These are phyloP conservation scores for Oophaga sylvatica DNA, from an alignment of 2,797 vertebrate species.

Conservation along the genomic window DNA sequence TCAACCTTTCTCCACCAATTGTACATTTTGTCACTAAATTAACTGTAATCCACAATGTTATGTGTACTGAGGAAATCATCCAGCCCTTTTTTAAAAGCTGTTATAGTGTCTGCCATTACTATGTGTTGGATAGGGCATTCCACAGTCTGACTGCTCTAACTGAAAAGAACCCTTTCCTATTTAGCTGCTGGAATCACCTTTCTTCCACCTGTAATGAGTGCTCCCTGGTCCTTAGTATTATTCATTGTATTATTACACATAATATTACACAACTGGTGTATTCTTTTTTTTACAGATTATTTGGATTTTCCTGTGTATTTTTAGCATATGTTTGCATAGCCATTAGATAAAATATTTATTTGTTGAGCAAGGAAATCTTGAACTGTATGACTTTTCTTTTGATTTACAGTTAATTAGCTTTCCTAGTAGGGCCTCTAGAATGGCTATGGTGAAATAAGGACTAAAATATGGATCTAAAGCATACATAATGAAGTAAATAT, in stretches of 20 bases:
- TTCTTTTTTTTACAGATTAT: background rate
- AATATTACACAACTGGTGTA: background rate
- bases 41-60: too few relatives aligned
- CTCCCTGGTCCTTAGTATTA: background rate
- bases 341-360: background rate
- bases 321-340: conserved; percentile 26
- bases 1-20: too few relatives aligned
- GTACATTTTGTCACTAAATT: too few relatives aligned
- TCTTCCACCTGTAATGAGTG: too few relatives aligned
- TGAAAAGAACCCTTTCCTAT: too few relatives aligned
- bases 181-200: too few relatives aligned
- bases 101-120: too few relatives aligned
- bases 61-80: too few relatives aligned
- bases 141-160: too few relatives aligned
- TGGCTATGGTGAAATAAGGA: background rate
- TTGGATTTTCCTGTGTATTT: background rate
- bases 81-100: too few relatives aligned
- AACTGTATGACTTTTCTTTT: conserved; percentile 19
- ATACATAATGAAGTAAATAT: too few relatives aligned
- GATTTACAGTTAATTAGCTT: conserved; percentile 5
- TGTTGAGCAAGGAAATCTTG: background rate
- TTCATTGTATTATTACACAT: background rate
- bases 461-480: background rate
- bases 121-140: too few relatives aligned
- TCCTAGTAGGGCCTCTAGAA: background rate